Evolutionary conservation across 2,797 vertebrate species (phyloP), one percentile per base, ranked within the genome.

Genomic region (Antrozous pallidus): DNA sequence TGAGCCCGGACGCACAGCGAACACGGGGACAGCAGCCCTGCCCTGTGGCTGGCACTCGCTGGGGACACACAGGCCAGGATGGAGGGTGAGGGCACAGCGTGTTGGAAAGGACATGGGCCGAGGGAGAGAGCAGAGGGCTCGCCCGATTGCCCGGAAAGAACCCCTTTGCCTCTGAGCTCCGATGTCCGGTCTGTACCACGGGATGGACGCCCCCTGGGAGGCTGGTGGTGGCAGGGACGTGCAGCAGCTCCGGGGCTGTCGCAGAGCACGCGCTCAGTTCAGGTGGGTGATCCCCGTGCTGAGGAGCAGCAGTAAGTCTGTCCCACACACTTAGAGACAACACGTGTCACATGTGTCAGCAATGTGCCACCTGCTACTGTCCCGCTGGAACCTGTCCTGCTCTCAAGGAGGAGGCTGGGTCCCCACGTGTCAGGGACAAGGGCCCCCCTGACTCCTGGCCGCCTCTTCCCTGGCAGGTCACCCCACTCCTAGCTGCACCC

Each of bases 401-500:
- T 61, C 49, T 56, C 65, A 13, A 16, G 63, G 28, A 8, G 38
- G 56, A 65, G n/a, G 58, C n/a, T 4, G 18, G 42, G 14, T 10
- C 0, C 4, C 20, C 40, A 11, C 16, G 4, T 3, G 45, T 51
- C 36, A 65, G 78, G 42, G 61, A 4, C 36, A 6, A 51, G 8
- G 9, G 5, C 63, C 36, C 40, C 16, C 56, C 71, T 11, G 42
- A 36, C 26, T 56, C 69, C 54, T 17, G 26, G 24, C 24, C 28
- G 26, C 63, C 49, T 22, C 69, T 65, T 17, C 6, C 12, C 28
- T 4, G 28, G 49, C 1, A 11, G 16, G 47, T 73, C 24, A 2
- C 20, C 11, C 49, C 8, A 4, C 8, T 3, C 8, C 14, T 0
- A 12, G 1, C 42, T 22, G n/a, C 18, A 1, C n/a, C 38, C 28